Evolutionary conservation across 2,113 vertebrate genomes (phyloP), one percentile per base, ranked within the genome.

Genomic region (Macrotis lagotis): DNA sequence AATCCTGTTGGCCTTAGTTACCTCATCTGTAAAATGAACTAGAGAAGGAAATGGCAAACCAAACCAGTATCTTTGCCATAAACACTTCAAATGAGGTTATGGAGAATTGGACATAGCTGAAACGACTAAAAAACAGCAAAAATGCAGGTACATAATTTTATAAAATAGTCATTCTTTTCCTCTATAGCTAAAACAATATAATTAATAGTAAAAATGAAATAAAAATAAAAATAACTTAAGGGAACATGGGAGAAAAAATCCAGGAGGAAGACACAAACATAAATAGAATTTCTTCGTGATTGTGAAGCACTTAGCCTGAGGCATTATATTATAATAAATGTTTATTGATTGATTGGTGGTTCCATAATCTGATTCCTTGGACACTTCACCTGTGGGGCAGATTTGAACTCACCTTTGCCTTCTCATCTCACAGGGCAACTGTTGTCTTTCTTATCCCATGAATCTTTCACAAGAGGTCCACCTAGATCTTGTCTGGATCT

Each of bases 181-280:
- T 94, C 53, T 91, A 4, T 50, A 37, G 3, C 66, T 90, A 94
- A 37, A 88, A 0, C 28, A 91, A 93, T 94, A 49, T 50, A 91
- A 91, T 49, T 92, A 37, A 92, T 11, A 88, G 90, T 28, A 92
- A 89, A 93, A 90, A 51, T 83, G 90, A 91, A 92, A n/a, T 25
- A 31, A 22, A 52, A 50, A 74, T 66, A 66, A 66, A 66, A 14
- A 3, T n/a, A 74, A 74, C 37, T 59, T 37, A 37, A 37, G 28
- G 59, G 59, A 37, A 37, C 31, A 5, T 66, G 37, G 26, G 2
- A 28, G 28, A 31, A 66, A 66, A 66, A 66, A 66, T 66, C 59
- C 31, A 66, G 31, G 59, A 74, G 37, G 14, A 74, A 74, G 31
- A 66, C 8, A 12, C 55, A 28, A 66, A 3, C 0, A 12, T 66